Base-by-base conservation (phyloP, 2,113 vertebrate genomes). In the Neotoma lepida region DNA sequence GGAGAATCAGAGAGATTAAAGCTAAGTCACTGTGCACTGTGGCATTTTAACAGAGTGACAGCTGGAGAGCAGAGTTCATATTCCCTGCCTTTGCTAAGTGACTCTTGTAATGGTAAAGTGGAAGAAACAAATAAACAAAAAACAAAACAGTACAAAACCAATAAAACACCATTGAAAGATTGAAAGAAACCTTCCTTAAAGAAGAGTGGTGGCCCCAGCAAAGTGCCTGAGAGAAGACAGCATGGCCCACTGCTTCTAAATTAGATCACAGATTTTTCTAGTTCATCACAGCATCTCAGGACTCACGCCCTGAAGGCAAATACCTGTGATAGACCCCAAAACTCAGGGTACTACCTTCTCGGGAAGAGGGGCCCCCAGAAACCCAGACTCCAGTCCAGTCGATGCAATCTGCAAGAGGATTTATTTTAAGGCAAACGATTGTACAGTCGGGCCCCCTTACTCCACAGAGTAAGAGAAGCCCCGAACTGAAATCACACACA, bases 261-360 rank as follows among this genome's bases (percentile, higher is more conserved):
- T 99, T 98, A 99, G 98, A 98, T 98, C 98, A 98, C 98, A 98
- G 97, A 98, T 99, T 98, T 99, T 98, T 98, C 98, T 98, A 97
- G 97, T 98, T 98, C 97, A 97, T 98, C 97, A 98, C 98, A 98
- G 97, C 97, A 97, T 98, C 98, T 98, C 89, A 61, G 91, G 96
- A 96, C 94, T 98, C 95, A 97, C n/a, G n/a, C 96, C 97, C 98
- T 94, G 85, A 98, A 98, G 98, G 98, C 98, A 98, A 97, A 98
- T 98, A 97, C 97, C n/a, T n/a, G n/a, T n/a, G n/a, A n/a, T n/a
- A n/a, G n/a, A n/a, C n/a, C n/a, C n/a, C n/a, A n/a, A n/a, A n/a
- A n/a, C n/a, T n/a, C n/a, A n/a, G n/a, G n/a, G n/a, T n/a, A n/a
- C n/a, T n/a, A n/a, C n/a, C n/a, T n/a, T n/a, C n/a, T n/a, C n/a